Base-by-base conservation (phyloP, 2,113 vertebrate species). In the Heloderma charlesbogerti region DNA sequence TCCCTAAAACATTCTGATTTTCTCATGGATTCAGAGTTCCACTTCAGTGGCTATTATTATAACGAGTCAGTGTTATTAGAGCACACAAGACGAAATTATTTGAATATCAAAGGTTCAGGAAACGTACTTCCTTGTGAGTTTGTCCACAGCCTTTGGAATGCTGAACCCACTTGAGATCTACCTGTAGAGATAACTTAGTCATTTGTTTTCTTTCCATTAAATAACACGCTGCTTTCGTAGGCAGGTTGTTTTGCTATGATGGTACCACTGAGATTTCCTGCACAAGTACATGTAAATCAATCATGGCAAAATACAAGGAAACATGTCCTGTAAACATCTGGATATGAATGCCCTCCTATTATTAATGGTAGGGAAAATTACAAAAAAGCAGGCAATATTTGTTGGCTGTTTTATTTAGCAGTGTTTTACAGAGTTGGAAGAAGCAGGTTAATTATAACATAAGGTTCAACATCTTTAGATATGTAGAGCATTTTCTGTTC, bases 391-490 rank as follows among this genome's bases (percentile, higher is more conserved):
- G 92, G 92, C 93, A 93, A 86, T 94, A 93, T 94, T 96, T 96
- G 94, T 96, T 94, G 89, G 93, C 89, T 94, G 84, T 89, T 92
- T 96, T 91, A 91, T 91, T 95, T 89, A 94, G 93, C 92, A 94
- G 67, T 31, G 29, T 95, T 93, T 94, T 96, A 97, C 89, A 81
- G 92, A 96, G 92, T 96, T 91, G 91, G 93, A 97, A 97, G 95
- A 96, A 97, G 13, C 90, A 84, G 95, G 87, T 94, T 97, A 97
- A 97, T 97, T 96, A 96, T 92, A 97, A 96, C 96, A 96, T 96
- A 96, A 97, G 96, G 95, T 97, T 97, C 96, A 97, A 96, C 96
- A 97, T 97, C 96, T 97, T 97, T 97, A 95, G 97, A 97, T 97
- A 96, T 96, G 96, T 96, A 96, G 96, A 97, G 97, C 96, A 95